Base-by-base conservation (phyloP, 2,113 vertebrate species). In the Mus pahari region DNA sequence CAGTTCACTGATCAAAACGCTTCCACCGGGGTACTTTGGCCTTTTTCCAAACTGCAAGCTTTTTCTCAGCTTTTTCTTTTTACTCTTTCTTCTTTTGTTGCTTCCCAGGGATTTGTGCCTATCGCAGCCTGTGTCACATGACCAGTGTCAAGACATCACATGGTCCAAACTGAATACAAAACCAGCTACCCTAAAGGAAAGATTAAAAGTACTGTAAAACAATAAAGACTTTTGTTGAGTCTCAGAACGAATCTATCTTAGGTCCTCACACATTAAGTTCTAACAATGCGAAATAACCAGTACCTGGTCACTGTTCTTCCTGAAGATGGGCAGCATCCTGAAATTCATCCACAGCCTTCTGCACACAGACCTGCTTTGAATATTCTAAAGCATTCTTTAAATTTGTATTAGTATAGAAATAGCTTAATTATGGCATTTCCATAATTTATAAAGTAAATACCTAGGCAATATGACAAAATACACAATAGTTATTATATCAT, bases 51-150 rank as follows among this genome's bases (percentile, higher is more conserved):
- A 98, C 98, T 97, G 98, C 98, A 98, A 98, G 98, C 98, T 98
- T 98, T 98, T 98, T 98, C 98, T 98, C 98, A 98, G 98, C 98
- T 98, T 98, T 98, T 98, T 97, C 98, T 98, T 98, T 98, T 98
- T 96, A 97, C 97, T 98, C 98, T 99, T 98, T 98, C 98, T 98
- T 98, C 98, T 98, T 99, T 99, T 99, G 98, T 99, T 98, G 97
- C 98, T 98, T 94, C 98, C 98, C 84, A 45, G 98, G 98, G 98
- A 98, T 99, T 99, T 99, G 98, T 99, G 98, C 98, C 98, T 99
- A 98, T 98, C 98, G 92, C 98, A 98, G 98, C 98, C 95, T 50
- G 53, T 98, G 98, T 99, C 98, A 99, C 98, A 99, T 99, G 98
- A 99, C 98, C 24, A 86, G 97, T 98, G 98, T 98, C 97, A 98